Evolutionary conservation across 2,797 vertebrate species (phyloP).

Genomic region (Sternarchorhynchus goeldii): DNA sequence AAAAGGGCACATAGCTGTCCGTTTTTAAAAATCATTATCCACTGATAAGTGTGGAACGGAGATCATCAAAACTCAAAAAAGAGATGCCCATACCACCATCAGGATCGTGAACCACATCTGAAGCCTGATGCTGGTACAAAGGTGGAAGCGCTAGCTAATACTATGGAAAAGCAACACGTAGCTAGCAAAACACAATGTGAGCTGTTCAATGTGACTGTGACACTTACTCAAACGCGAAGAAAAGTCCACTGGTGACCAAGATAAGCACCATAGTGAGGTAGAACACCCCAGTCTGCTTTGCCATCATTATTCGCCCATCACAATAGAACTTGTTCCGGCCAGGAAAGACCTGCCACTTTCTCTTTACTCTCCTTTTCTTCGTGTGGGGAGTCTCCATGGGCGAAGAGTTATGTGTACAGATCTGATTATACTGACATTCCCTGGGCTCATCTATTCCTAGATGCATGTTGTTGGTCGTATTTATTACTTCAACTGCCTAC

Average conservation of each 20-base stretch:
- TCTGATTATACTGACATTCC: slow-evolving; percentile 90
- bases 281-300: slow-evolving; percentile 90
- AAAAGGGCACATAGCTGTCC: neutral
- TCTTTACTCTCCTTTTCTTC: slow-evolving; percentile 79
- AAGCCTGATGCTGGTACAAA: too few relatives aligned
- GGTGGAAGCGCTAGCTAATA: too few relatives aligned
- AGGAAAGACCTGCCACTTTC: slow-evolving; percentile 94
- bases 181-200: neutral
- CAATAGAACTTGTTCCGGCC: slow-evolving; percentile 94
- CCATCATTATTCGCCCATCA: slow-evolving; percentile 94
- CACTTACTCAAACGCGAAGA: slow-evolving; percentile 97
- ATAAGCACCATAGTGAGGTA: slow-evolving; percentile 92
- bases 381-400: slow-evolving; percentile 84
- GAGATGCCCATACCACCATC: neutral
- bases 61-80: neutral
- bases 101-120: neutral
- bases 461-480: slow-evolving; percentile 70
- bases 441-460: slow-evolving; percentile 82
- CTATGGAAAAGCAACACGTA: neutral
- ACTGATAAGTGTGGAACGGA: neutral
- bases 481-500: slow-evolving; percentile 11
- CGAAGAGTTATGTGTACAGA: slow-evolving; percentile 86
- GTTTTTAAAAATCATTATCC: neutral
- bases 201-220: neutral
- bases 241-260: slow-evolving; percentile 91